Conservation (phyloP, 2,888 invertebrate genomes). For the Dasypolia templi region DNA sequence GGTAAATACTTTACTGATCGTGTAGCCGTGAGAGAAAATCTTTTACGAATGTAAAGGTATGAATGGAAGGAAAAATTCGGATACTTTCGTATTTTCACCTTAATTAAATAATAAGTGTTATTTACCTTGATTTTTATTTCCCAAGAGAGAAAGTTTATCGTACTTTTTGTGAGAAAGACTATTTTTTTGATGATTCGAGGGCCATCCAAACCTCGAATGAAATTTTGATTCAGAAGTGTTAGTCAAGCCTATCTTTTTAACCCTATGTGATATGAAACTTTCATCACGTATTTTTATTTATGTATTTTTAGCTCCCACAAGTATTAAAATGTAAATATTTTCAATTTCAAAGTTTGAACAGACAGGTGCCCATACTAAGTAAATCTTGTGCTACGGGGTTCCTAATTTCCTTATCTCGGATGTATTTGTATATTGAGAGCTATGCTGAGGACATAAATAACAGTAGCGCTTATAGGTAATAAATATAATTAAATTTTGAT, state of each 20-base stretch:
- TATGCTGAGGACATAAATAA: too few relatives aligned
- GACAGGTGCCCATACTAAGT: too few relatives aligned
- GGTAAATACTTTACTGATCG: conserved; percentile 65
- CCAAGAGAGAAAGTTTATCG: conserved; percentile 42
- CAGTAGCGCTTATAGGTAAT: too few relatives aligned
- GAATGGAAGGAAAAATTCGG: conserved; percentile 53
- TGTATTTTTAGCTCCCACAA: too few relatives aligned
- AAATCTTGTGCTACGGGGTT: too few relatives aligned
- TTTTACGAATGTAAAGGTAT: conserved; percentile 40
- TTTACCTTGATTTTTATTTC: conserved; percentile 33
- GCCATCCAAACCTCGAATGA: neutral
- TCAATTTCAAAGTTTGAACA: too few relatives aligned
- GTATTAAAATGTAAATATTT: too few relatives aligned
- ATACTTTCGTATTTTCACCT: conserved; percentile 52
- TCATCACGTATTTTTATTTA: too few relatives aligned
- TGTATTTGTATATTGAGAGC: too few relatives aligned
- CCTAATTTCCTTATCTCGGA: too few relatives aligned
- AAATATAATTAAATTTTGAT: neutral
- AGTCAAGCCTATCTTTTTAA: neutral
- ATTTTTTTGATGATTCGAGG: neutral
- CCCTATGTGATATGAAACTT: neutral
- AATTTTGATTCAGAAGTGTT: neutral
- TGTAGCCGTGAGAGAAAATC: conserved; percentile 48
- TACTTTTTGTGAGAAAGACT: neutral
- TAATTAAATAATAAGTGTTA: conserved; percentile 13